Evolutionary conservation across 2,113 vertebrate species (phyloP), one percentile per base, ranked within the genome.

Genomic region (Apteryx owenii): DNA sequence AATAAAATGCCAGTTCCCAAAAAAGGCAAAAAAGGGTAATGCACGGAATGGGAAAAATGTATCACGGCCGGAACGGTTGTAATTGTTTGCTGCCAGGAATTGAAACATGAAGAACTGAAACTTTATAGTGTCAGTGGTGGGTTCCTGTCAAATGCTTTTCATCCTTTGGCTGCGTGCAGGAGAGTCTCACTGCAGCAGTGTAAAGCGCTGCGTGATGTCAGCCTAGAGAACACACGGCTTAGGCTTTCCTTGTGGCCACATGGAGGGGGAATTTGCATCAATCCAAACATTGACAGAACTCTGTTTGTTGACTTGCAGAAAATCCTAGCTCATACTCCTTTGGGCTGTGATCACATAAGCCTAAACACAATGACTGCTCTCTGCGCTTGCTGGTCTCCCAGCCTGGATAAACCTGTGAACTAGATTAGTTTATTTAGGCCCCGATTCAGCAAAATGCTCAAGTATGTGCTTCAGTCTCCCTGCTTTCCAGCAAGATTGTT

Each of bases 391-490:
- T 91, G 85, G 64, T 70, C 60, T 94, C 71, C 85, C 54, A 40
- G 68, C 51, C 72, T 36, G n/a, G 51, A 75, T 71, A 89, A 93
- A 93, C 90, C 56, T 89, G 44, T 11, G 29, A 79, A 65, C 42
- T 56, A 72, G 29, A 84, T 78, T 75, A 51, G 33, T 87, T 92
- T 93, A 79, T 81, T 90, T 88, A 90, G 90, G 60, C 85, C 48
- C 81, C 90, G 65, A 93, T 97, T 96, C 90, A 96, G 65, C 69
- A 87, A 92, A 84, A 73, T 51, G 54, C 85, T 89, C 50, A 81
- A 79, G 77, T 51, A 62, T 18, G 3, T 21, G 81, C 77, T 89
- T 90, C 65, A 64, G 65, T 29, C 71, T 81, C 76, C 81, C 90
- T 86, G 91, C 81, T 81, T 90, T 81, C 38, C 77, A 38, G 12